Evolutionary conservation across 2,113 vertebrate genomes (phyloP).

Genomic region (Aldabrachelys gigantea): DNA sequence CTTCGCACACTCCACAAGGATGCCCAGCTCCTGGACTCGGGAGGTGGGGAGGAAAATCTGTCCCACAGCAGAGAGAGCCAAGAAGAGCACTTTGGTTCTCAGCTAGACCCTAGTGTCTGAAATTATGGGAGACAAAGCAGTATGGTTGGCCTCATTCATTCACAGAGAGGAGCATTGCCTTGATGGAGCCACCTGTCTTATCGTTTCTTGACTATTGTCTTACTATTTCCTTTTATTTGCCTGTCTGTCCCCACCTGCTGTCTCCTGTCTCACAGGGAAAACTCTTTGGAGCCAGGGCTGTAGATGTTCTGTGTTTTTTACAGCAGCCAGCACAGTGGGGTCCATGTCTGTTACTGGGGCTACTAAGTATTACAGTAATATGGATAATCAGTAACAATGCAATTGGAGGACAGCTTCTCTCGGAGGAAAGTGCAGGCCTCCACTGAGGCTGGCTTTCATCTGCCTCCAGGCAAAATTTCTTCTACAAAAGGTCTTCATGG

Average conservation of each 20-base stretch:
- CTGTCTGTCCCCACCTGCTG: not conserved
- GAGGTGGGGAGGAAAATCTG: not conserved
- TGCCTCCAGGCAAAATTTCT: not conserved
- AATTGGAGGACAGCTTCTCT: not conserved
- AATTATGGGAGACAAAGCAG: rapidly evolving
- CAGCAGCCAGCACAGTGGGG: not conserved
- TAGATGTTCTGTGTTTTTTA: not conserved
- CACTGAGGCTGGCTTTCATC: not conserved
- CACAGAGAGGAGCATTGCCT: not conserved
- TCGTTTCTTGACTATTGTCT: not conserved
- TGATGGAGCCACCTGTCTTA: rapidly evolving
- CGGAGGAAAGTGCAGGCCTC: not conserved
- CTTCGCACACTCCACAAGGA: rapidly evolving
- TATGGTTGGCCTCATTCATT: rapidly evolving
- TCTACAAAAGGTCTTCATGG: not conserved
- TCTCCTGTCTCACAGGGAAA: not conserved
- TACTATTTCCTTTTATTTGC: not conserved
- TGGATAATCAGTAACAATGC: not conserved
- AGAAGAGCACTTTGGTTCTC: rapidly evolving
- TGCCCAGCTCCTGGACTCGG: not conserved
- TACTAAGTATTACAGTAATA: not conserved
- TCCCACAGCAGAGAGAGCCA: not conserved
- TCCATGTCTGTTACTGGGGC: not conserved
- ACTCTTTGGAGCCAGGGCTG: not conserved
- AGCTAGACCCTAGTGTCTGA: not conserved